Conservation (phyloP, 2,797 vertebrate genomes). For the Phalanger gymnotis region DNA sequence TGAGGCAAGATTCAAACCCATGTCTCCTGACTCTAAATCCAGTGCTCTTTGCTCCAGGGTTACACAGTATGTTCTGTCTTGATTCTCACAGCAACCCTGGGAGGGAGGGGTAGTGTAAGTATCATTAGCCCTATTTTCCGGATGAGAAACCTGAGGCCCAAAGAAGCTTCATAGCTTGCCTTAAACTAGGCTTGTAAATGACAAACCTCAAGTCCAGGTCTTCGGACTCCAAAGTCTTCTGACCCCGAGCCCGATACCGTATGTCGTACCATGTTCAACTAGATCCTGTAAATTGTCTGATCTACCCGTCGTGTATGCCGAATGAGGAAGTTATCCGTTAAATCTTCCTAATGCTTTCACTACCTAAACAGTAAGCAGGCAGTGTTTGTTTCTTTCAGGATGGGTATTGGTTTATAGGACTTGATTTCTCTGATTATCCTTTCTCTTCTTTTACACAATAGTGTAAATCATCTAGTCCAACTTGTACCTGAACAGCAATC, state of each 20-base stretch:
- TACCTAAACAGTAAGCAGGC: not conserved
- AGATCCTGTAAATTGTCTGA: not conserved
- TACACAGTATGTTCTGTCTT: not conserved
- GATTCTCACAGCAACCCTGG: not conserved
- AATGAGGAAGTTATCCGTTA: not conserved
- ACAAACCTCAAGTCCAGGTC: not conserved
- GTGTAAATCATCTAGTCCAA: no score
- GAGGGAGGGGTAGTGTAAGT: not conserved
- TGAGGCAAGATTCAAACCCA: not conserved
- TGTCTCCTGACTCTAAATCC: no score
- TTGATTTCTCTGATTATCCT: not conserved
- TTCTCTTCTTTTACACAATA: no score
- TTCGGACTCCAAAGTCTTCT: not conserved
- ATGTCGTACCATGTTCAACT: not conserved
- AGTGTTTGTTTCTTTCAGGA: not conserved
- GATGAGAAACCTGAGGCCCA: not conserved
- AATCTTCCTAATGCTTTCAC: not conserved
- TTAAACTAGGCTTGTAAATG: not conserved
- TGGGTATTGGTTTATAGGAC: no score
- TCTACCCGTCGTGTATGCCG: not conserved
- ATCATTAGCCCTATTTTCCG: not conserved
- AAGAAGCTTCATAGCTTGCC: not conserved
- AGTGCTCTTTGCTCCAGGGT: no score
- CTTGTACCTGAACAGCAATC: not conserved
- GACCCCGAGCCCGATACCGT: not conserved